These are phyloP conservation scores for Neoaliturus tenellus DNA, from an alignment of 2,888 invertebrate species.

Conservation along the genomic window DNA sequence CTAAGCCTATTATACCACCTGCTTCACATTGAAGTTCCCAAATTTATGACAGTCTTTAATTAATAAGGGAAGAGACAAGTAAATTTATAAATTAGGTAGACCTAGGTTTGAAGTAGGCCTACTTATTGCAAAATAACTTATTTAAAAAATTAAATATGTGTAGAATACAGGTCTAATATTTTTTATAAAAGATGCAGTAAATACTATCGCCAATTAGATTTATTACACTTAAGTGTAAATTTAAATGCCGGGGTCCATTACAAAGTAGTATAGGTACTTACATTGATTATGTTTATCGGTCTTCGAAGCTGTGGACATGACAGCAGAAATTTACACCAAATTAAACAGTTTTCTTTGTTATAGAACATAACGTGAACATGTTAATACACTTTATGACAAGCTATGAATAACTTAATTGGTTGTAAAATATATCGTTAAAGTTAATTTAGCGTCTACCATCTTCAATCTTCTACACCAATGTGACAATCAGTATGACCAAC, in stretches of 20 bases:
- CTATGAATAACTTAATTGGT: neutral
- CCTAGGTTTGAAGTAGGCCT: too few species aligned
- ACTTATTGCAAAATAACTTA: too few species aligned
- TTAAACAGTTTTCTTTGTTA: conserved; percentile 48
- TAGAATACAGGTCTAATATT: too few species aligned
- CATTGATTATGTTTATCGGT: conserved; percentile 73
- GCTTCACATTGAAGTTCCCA: too few species aligned
- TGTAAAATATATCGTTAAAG: neutral
- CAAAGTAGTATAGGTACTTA: conserved; percentile 66
- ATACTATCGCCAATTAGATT: too few species aligned
- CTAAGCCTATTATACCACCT: too few species aligned
- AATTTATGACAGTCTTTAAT: too few species aligned
- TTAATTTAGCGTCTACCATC: neutral
- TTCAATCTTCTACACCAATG: neutral
- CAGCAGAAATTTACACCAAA: conserved; percentile 66
- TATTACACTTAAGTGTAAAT: too few species aligned
- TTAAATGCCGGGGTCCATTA: neutral
- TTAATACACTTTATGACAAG: conserved; percentile 19
- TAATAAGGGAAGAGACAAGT: too few species aligned
- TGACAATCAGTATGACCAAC: neutral
- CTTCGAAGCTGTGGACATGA: conserved; percentile 73
- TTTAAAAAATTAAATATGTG: too few species aligned
- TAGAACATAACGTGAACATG: conserved; percentile 58
- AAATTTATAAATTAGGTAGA: too few species aligned
- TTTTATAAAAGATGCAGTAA: too few species aligned